Percentiles rank a stretch among this genome's conserved stretches.
These are phyloP conservation scores for Gymnoscopelus microlampas DNA, from an alignment of 2,797 vertebrate genomes.

Conservation along the genomic window DNA sequence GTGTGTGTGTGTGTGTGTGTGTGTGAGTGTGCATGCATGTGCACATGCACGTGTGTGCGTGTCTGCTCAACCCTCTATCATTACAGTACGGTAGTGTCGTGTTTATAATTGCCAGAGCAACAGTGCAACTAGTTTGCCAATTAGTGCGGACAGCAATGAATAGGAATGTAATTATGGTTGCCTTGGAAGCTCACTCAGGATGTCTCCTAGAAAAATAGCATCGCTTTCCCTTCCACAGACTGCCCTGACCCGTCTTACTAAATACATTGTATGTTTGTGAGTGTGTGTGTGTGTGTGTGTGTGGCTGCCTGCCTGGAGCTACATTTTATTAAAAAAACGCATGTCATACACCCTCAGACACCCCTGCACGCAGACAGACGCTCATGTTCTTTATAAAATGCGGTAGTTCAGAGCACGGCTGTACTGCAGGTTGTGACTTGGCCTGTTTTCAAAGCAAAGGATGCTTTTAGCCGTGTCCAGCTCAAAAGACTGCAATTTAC, in stretches of 20 bases:
- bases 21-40: not conserved
- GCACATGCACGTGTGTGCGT: not conserved
- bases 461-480: conserved; percentile 5
- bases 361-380: not conserved
- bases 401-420: not conserved
- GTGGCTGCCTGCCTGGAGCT: too few species aligned
- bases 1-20: conserved; percentile 4
- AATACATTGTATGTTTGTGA: not conserved
- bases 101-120: not conserved
- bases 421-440: conserved; percentile 1
- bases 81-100: too few species aligned
- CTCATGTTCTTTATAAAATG: not conserved
- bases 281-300: not conserved
- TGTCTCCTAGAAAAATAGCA: not conserved
- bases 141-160: conserved; percentile 6
- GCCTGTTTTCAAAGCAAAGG: not conserved
- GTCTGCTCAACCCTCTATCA: not conserved
- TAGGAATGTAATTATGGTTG: not conserved
- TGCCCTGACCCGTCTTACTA: too few species aligned
- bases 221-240: too few species aligned
- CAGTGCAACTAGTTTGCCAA: conserved; percentile 4
- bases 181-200: not conserved
- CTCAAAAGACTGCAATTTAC: conserved; percentile 1
- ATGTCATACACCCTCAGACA: not conserved
- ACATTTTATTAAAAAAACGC: not conserved